Evolutionary conservation across 2,113 vertebrate species (phyloP).

Genomic region (Parotia lawesii): DNA sequence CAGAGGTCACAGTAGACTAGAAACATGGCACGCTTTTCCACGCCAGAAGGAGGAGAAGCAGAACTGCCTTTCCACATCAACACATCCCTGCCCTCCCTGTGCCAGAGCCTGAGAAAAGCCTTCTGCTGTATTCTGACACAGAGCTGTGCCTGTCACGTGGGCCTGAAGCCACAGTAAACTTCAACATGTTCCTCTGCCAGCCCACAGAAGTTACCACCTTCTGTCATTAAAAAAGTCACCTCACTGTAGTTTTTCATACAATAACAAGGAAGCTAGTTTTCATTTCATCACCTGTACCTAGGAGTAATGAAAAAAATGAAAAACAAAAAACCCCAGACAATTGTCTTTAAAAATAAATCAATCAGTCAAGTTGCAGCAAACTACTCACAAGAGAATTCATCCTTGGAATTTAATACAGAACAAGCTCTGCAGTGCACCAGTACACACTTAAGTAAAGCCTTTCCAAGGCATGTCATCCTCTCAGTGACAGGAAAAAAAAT

Average conservation of each 20-base stretch:
- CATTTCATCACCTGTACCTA: neutral
- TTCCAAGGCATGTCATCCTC: neutral
- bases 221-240: neutral
- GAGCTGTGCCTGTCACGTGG: neutral
- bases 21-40: neutral
- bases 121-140: neutral
- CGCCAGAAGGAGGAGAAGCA: neutral
- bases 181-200: neutral
- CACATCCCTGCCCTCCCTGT: neutral
- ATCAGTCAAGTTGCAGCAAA: neutral
- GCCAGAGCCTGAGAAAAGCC: neutral
- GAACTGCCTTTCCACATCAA: neutral
- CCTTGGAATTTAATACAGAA: neutral
- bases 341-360: slow-evolving; percentile 1
- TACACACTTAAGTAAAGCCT: neutral
- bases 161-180: neutral
- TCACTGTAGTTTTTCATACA: neutral
- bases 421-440: neutral
- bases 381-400: neutral
- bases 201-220: neutral
- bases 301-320: neutral
- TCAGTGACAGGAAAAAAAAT: neutral
- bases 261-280: neutral
- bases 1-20: neutral
- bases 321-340: neutral